Percentiles rank a stretch among this genome's conserved stretches.
phyloP scores from a whole-genome alignment of 1,140 invertebrate genomes.

The Callitettix versicolor region DNA sequence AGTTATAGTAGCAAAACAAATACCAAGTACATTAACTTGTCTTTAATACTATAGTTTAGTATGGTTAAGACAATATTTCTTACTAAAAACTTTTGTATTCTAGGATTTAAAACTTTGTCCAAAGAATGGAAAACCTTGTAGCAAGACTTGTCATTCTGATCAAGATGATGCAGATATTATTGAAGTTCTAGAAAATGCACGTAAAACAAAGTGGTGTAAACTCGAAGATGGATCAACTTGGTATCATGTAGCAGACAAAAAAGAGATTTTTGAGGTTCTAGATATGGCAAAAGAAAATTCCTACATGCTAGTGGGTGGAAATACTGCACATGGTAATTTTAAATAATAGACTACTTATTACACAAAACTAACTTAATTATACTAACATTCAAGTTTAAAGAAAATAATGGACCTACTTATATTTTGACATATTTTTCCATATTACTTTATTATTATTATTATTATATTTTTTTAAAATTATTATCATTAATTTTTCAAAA shows the following conservation, averaged over 20 bases:
- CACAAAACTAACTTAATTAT: too few species aligned
- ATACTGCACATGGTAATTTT: constrained; percentile 49
- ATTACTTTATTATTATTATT: too few species aligned
- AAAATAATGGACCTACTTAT: background rate
- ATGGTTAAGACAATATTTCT: too few species aligned
- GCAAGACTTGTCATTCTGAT: background rate
- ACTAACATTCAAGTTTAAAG: background rate
- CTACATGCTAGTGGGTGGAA: constrained; percentile 52
- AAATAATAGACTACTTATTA: too few species aligned
- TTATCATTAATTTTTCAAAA: too few species aligned
- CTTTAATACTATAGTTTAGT: too few species aligned
- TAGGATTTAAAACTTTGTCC: background rate
- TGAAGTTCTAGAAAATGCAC: background rate
- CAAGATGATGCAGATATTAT: too few species aligned
- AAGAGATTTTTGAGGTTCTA: constrained; percentile 23
- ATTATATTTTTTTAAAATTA: too few species aligned
- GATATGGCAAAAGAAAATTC: constrained; percentile 21
- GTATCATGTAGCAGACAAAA: constrained; percentile 10
- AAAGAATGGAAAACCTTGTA: background rate
- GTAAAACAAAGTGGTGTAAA: background rate
- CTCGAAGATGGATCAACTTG: constrained; percentile 14
- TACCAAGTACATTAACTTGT: too few species aligned
- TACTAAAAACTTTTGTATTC: too few species aligned
- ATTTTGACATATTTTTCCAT: background rate
- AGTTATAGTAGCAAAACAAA: too few species aligned